Evolutionary conservation across 2,113 vertebrate genomes (phyloP).

Genomic region (Anthoscopus minutus): DNA sequence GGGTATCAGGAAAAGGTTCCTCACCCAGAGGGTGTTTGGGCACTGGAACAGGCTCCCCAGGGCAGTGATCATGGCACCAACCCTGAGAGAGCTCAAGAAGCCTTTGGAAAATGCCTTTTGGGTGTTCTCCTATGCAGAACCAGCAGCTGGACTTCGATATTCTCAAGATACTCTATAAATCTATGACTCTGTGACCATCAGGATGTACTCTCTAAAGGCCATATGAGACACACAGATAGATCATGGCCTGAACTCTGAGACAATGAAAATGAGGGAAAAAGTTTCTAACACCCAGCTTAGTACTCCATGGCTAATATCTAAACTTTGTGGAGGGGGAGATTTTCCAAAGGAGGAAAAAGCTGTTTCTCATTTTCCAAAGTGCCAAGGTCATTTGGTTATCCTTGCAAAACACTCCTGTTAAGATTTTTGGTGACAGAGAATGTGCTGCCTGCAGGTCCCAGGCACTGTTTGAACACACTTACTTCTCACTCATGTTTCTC

Average conservation of each 20-base stretch:
- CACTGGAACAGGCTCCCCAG: neutral
- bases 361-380: neutral
- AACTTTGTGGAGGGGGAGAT: neutral
- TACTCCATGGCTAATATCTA: neutral
- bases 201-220: neutral
- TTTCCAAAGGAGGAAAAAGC: neutral
- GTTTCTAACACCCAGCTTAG: neutral
- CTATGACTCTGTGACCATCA: neutral
- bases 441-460: rapidly evolving
- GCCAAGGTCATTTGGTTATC: neutral
- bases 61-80: neutral
- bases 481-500: neutral
- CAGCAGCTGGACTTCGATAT: neutral
- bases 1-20: neutral
- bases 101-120: neutral
- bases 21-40: neutral
- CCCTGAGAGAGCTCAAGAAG: neutral
- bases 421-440: neutral
- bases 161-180: neutral
- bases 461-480: neutral
- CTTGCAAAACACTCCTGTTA: neutral
- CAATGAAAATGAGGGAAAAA: neutral
- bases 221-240: neutral
- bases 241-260: neutral
- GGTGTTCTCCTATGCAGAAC: neutral